Evolutionary conservation across 1,140 invertebrate species (phyloP), one percentile per base, ranked within the genome.

Genomic region (Stegodyphus dumicola): DNA sequence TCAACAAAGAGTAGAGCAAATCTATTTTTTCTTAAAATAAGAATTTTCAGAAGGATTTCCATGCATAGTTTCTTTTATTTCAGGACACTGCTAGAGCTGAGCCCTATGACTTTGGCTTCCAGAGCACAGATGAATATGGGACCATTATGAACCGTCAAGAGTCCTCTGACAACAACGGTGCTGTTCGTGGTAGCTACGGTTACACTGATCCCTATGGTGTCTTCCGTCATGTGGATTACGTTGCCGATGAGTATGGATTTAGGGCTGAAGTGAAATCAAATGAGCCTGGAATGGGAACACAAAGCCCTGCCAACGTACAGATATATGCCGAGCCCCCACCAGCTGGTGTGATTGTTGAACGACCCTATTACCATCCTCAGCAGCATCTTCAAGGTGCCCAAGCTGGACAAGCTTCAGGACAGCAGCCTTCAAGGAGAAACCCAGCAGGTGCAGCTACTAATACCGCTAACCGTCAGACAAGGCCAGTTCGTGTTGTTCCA

Each of bases 181-280:
- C 54, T 6, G 52, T 86, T 7, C 53, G 52, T 11, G 79, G 79
- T 17, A 53, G 49, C 10, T 83, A 83, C 70, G 79, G 79, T 13
- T 83, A 83, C 70, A 80, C 77, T n/a, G 77, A 80, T 48, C 77
- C 77, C 11, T 48, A 69, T 17, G 77, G 77, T 13, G 56, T 80
- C 6, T 80, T 65, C 33, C 53, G 77, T 17, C 66, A 80, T 33
- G 87, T 88, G 49, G 56, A 86, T 49, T 88, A 88, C 70, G 71
- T 77, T 48, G 87, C 83, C 17, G 87, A 88, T 18, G 75, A 87
- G 6, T 69, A 74, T 73, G 87, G 87, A 48, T 87, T 77, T 67
- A 69, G 77, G 13, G 87, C 87, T 13, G 76, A 87, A 17, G 87
- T 88, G 7, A 85, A 66, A 60, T 60, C 77, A n/a, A 80, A 80